Evolutionary conservation across 2,797 vertebrate species (phyloP), one percentile per base, ranked within the genome.

Genomic region (Trachurus trachurus): DNA sequence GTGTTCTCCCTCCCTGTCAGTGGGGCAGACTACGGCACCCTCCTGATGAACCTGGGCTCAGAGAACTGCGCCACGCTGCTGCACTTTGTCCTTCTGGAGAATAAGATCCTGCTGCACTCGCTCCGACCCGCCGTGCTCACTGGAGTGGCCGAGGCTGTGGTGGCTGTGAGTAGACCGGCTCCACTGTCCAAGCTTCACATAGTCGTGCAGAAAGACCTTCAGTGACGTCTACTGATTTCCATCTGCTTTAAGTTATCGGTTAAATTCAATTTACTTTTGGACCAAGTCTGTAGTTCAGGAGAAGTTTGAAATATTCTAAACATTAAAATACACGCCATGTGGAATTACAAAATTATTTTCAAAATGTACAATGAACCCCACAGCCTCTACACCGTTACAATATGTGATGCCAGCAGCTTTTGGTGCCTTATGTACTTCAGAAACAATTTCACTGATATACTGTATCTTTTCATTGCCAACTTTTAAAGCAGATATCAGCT

Each of bases 91-190:
- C 92, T 99, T 68, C 92, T 97, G 85, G 98, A 99, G 93, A 97
- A 88, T 93, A 99, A 99, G 90, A 99, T 99, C 87, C 95, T 99
- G 73, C 94, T 99, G 53, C 98, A 99, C 93, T 99, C 98, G 11
- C 96, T 99, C 42, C 93, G 98, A 78, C 98, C 98, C 8, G 98
- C 96, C 37, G 98, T 99, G 76, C 93, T 99, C 87, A 99, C 98
- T 7, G 97, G 98, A 72, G 96, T 99, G 76, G 97, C 98, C 3
- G 98, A 99, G 94, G 98, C 98, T 16, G 98, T 99, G 63, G 98
- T 97, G 80, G 97, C 98, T 90, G 98, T 99, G 93, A 98, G 98
- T 96, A 42, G 2, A 5, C n/a, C 15, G 2, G 5, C 21, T 17
- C 8, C 16, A 2, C 12, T 12, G 6, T 13, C 11, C 1, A 44